Conservation (phyloP, 64 coral and sea anemone genomes). For the Cladopsammia gracilis region DNA sequence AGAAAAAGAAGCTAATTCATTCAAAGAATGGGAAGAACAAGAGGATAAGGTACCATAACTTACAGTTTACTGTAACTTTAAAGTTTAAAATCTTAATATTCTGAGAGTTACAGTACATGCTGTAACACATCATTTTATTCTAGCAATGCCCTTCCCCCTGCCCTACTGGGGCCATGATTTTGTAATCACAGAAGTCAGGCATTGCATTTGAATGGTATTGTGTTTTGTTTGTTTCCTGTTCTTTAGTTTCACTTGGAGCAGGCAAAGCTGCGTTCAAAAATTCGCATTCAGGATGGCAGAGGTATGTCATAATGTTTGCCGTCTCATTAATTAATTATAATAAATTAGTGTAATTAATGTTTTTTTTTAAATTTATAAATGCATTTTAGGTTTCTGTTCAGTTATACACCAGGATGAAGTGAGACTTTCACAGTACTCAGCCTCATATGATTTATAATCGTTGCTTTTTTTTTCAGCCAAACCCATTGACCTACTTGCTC, state of each 20-base stretch:
- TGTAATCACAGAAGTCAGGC: too few relatives aligned
- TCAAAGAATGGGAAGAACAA: slow-evolving; percentile 98
- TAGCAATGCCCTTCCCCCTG: too few relatives aligned
- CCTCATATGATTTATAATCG: too few relatives aligned
- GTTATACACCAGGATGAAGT: too few relatives aligned
- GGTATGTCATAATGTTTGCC: slow-evolving; percentile 33
- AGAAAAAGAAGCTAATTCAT: slow-evolving; percentile 95
- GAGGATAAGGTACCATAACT: slow-evolving; percentile 80
- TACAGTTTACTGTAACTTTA: background rate
- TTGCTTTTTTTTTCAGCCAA: slow-evolving; percentile 70
- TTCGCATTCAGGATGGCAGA: slow-evolving; percentile 94
- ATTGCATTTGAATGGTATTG: background rate
- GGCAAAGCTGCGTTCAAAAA: slow-evolving; percentile 92
- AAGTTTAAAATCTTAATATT: too few relatives aligned
- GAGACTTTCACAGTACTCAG: too few relatives aligned
- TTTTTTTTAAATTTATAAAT: background rate
- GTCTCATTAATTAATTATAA: background rate
- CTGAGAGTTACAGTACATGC: too few relatives aligned
- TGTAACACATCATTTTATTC: too few relatives aligned
- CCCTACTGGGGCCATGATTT: too few relatives aligned
- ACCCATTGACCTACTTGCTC: slow-evolving; percentile 97
- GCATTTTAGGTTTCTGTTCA: too few relatives aligned
- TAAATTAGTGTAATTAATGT: background rate
- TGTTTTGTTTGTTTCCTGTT: background rate
- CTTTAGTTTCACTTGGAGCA: slow-evolving; percentile 95